These are phyloP conservation scores for Lutra lutra DNA, from an alignment of 2,797 vertebrate species.

Conservation along the genomic window DNA sequence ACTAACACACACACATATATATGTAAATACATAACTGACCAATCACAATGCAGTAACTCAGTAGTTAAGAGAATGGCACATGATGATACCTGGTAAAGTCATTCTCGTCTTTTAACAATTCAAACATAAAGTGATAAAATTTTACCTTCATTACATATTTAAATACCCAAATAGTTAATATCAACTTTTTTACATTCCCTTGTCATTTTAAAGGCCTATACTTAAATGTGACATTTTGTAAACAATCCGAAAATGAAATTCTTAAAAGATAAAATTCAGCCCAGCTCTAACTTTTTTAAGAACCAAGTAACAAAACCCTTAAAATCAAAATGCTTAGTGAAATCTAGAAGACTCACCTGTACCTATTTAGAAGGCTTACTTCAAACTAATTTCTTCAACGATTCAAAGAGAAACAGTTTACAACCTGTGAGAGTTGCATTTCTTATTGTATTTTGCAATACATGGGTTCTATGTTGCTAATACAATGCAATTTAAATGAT, in stretches of 20 bases:
- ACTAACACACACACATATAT: not conserved
- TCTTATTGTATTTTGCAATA: slow-evolving; percentile 47
- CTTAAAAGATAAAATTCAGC: slow-evolving; percentile 65
- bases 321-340: slow-evolving; percentile 43
- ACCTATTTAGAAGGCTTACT: slow-evolving; percentile 61
- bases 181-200: not conserved
- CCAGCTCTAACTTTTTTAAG: slow-evolving; percentile 70
- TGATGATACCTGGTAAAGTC: slow-evolving; percentile 58
- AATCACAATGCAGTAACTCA: slow-evolving; percentile 81
- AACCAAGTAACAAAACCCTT: slow-evolving; percentile 56
- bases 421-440: slow-evolving; percentile 66
- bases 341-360: slow-evolving; percentile 74
- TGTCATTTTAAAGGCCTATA: slow-evolving; percentile 29
- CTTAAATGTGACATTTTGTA: not conserved
- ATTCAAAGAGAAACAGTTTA: slow-evolving; percentile 71
- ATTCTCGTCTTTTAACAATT: slow-evolving; percentile 76
- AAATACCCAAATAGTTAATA: slow-evolving; percentile 27
- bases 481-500: slow-evolving; percentile 76
- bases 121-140: slow-evolving; percentile 73
- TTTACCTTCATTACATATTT: slow-evolving; percentile 77
- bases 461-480: slow-evolving; percentile 53
- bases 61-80: slow-evolving; percentile 79
- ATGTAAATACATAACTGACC: slow-evolving; percentile 59
- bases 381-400: slow-evolving; percentile 65
- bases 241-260: slow-evolving; percentile 56